Base-by-base conservation (phyloP, 2,113 vertebrate species). In the Tursiops truncatus region DNA sequence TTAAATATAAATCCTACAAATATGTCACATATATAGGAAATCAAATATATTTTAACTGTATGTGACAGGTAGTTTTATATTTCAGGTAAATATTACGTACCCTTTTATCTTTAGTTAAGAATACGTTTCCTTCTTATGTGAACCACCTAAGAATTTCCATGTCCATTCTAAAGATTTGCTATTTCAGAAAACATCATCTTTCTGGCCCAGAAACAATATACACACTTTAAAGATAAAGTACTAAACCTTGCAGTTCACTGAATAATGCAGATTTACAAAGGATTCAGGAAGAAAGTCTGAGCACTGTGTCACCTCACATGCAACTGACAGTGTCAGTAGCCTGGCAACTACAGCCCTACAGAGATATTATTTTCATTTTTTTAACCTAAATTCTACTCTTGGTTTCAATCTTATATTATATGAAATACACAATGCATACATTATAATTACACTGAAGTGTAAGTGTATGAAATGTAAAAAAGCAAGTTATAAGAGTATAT, bases 341-440 rank as follows among this genome's bases (percentile, higher is more conserved):
- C 97, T 98, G 98, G 98, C 98, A 99, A 98, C 98, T 98, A 94
- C 88, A 97, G 96, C 89, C 96, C 76, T 98, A 77, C 97, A 98
- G 93, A 98, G 84, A 63, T 76, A 96, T 41, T 84, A 93, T 97
- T 97, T 98, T 96, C 58, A 96, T 96, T 56, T 58, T 68, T 96
- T 95, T 53, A 94, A 92, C 26, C 6, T 56, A 93, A 71, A 90
- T 25, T 96, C 56, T 33, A 67, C 8, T 77, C 85, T 98, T 94
- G 26, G 93, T 95, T 86, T 92, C 76, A 62, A 92, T 82, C 77
- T 94, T 68, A 60, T 83, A 44, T 47, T 38, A 67, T 28, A 21
- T 28, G 47, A 28, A 94, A 96, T 88, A 94, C 28, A 73, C 1
- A 15, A 80, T 2, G 17, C 8, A 67, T 13, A 80, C 3, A 50